A percentile compares a stretch with the other conserved stretches of the same genome.
phyloP scores from a whole-genome alignment of 1,140 invertebrate genomes.

The Euschistus heros region DNA sequence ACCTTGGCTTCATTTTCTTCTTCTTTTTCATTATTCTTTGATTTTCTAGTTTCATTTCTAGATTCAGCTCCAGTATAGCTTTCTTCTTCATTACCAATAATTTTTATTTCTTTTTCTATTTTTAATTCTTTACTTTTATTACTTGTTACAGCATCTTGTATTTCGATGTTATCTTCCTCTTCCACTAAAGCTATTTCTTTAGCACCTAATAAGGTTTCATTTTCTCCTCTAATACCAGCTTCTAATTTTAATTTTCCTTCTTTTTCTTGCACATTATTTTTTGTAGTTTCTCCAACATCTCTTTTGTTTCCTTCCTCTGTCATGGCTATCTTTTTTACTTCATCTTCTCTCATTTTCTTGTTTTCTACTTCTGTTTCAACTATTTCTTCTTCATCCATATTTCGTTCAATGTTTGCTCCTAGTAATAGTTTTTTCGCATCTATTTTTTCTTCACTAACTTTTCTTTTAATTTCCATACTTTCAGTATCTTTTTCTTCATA shows the following conservation, averaged over 20 bases:
- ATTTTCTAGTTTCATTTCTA: too few species aligned
- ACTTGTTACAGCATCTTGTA: too few species aligned
- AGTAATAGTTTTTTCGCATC: too few species aligned
- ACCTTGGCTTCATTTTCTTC: neutral
- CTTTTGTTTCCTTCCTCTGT: neutral
- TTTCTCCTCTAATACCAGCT: neutral
- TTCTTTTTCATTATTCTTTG: neutral
- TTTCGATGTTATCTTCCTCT: too few species aligned
- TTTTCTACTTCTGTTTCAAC: too few species aligned
- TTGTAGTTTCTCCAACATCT: neutral
- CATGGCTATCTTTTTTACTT: neutral
- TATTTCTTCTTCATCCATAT: too few species aligned
- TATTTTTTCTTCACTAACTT: neutral
- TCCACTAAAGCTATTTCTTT: neutral
- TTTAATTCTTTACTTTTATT: too few species aligned
- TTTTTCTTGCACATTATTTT: neutral
- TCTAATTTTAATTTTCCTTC: too few species aligned
- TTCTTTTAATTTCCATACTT: neutral
- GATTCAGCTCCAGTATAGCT: too few species aligned
- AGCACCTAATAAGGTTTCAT: neutral
- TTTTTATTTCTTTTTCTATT: neutral
- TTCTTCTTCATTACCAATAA: neutral
- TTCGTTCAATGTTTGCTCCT: too few species aligned
- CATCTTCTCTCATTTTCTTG: neutral
- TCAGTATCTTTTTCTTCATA: conserved; percentile 11